Evolutionary conservation across 2,113 vertebrate species (phyloP).

Genomic region (Gobio gobio): DNA sequence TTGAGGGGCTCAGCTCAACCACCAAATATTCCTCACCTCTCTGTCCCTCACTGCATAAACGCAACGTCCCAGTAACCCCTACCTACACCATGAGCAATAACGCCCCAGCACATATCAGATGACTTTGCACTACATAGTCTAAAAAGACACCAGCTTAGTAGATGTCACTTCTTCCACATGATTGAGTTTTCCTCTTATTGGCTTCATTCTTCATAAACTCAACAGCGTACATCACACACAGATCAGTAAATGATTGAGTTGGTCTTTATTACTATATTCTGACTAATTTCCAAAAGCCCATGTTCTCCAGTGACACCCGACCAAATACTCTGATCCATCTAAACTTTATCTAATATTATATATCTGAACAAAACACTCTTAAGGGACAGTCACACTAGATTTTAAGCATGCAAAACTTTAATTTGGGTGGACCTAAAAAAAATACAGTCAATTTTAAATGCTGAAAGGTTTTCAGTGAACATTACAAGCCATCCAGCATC

Average conservation of each 20-base stretch:
- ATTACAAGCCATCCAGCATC: not conserved
- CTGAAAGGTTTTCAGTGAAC: not conserved
- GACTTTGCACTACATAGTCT: slow-evolving; percentile 61
- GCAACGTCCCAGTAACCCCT: slow-evolving; percentile 19
- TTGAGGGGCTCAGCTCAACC: slow-evolving; percentile 73
- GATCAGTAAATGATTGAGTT: slow-evolving; percentile 1
- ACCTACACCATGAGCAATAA: slow-evolving; percentile 57
- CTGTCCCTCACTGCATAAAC: slow-evolving; percentile 41
- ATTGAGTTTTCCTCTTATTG: slow-evolving; percentile 8
- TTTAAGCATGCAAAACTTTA: not conserved
- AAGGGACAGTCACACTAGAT: not conserved
- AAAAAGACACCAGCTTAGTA: slow-evolving; percentile 56
- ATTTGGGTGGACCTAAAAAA: not conserved
- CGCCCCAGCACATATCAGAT: slow-evolving; percentile 60
- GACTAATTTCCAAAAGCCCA: slow-evolving; percentile 38
- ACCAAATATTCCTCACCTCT: slow-evolving; percentile 25
- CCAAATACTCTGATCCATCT: slow-evolving; percentile 26
- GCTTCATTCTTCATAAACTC: not conserved
- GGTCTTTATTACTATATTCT: not conserved
- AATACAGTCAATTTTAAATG: not conserved
- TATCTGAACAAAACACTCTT: not conserved
- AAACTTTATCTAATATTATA: slow-evolving; percentile 14
- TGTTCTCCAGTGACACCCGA: slow-evolving; percentile 24
- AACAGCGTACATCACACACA: not conserved
- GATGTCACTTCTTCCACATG: slow-evolving; percentile 36